phyloP scores from a whole-genome alignment of 2,113 vertebrate genomes.

The Mustela lutreola region DNA sequence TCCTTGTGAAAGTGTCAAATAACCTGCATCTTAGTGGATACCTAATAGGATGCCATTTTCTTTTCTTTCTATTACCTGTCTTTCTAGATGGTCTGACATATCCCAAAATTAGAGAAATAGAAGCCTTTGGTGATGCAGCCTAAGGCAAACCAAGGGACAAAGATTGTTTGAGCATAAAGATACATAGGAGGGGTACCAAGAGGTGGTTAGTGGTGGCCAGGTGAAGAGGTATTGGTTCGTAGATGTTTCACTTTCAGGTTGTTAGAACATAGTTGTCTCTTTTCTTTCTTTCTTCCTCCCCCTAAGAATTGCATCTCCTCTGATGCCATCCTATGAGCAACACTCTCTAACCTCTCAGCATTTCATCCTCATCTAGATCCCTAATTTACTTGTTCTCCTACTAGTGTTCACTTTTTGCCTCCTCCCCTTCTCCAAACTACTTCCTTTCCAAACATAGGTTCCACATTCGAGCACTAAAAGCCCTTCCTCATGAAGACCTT shows the following conservation, averaged over 20 bases:
- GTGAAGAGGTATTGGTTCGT: not conserved
- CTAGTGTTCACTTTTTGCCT: not conserved
- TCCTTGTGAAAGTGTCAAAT: not conserved
- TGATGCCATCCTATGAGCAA: not conserved
- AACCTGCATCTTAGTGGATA: not conserved
- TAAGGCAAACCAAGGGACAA: not conserved
- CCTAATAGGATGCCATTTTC: not conserved
- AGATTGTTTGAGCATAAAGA: not conserved
- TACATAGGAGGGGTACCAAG: not conserved
- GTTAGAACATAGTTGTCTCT: not conserved
- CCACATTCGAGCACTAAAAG: not conserved
- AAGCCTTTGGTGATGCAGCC: not conserved
- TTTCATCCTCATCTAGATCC: not conserved
- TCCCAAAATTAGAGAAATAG: not conserved
- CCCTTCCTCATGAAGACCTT: not conserved
- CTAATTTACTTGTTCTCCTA: not conserved
- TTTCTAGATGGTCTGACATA: not conserved
- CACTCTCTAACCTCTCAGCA: not conserved
- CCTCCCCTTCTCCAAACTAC: not conserved
- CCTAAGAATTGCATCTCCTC: not conserved
- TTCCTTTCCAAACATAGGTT: constrained; percentile 10
- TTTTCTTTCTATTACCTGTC: not conserved
- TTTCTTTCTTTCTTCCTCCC: not conserved
- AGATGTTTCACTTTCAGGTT: not conserved
- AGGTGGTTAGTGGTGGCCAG: not conserved